Evolutionary conservation across 2,888 invertebrate species (phyloP), one percentile per base, ranked within the genome.

Genomic region (Brachypalpus laphriformis): DNA sequence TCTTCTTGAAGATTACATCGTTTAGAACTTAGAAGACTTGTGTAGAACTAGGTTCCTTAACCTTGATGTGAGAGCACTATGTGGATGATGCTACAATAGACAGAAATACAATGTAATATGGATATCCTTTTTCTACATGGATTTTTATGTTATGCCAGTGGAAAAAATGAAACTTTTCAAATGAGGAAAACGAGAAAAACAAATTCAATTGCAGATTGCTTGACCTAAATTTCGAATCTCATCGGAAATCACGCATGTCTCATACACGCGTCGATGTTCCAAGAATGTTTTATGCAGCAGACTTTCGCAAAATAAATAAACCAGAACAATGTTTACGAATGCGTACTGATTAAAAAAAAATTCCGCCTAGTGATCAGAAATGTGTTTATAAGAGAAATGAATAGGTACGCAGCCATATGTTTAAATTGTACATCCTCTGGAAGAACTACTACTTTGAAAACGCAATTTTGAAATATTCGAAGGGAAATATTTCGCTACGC

Each of bases 21-120:
- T 71, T 77, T 71, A 22, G 63, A 71, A 59, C 70, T 82, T 51
- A 25, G 31, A 49, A 74, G 28, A 22, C 61, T 63, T 76, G 25
- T 25, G 47, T 47, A 65, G 34, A 51, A 49, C 14, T 31, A 42
- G 25, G 65, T 71, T 63, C 47, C 31, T 57, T 70, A 63, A 70
- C 82, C 82, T 82, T 82, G 65, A 14, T n/a, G 14, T n/a, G 18
- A 68, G 3, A 20, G 20, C 7, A 11, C 34, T 7, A 20, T 47
- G 20, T 9, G n/a, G 14, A 22, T 11, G 2, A 40, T 37, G 57
- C 18, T 37, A 18, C 3, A 7, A 8, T 6, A 6, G 31, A 8
- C 5, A 6, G 31, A 20, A 63, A 7, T 28, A n/a, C n/a, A 20
- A 22, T 45, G 31, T 16, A 42, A 59, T 2, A 20, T 22, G 4